A percentile compares a stretch with the other conserved stretches of the same genome.
These are phyloP conservation scores for Stictonetta naevosa DNA, from an alignment of 2,113 vertebrate species.

Conservation along the genomic window DNA sequence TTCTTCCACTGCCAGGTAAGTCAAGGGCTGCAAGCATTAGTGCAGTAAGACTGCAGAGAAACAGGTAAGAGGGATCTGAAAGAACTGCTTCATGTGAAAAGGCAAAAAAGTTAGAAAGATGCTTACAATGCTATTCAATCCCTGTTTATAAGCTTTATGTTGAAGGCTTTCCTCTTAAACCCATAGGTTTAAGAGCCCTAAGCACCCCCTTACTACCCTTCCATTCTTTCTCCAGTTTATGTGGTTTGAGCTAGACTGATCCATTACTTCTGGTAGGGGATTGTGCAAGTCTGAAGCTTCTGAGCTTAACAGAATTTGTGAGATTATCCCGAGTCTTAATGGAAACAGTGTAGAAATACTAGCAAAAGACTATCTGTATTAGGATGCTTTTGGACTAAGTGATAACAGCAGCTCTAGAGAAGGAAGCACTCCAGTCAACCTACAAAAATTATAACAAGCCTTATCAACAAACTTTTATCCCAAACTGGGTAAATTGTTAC, in stretches of 20 bases:
- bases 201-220: not conserved
- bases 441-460: not conserved
- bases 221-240: not conserved
- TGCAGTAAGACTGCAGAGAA: not conserved
- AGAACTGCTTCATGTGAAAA: not conserved
- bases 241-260: not conserved
- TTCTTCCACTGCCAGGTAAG: not conserved
- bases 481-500: not conserved
- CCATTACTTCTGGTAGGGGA: not conserved
- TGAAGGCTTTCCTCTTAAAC: not conserved
- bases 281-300: not conserved
- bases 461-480: slow-evolving; percentile 10
- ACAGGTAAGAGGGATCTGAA: not conserved
- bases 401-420: not conserved
- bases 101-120: too few relatives aligned
- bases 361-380: not conserved
- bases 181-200: not conserved
- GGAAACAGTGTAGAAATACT: not conserved
- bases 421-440: not conserved
- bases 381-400: not conserved
- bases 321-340: not conserved
- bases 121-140: not conserved
- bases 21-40: not conserved
- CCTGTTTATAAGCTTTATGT: not conserved
- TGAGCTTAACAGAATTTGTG: not conserved